Percentiles rank a stretch among this genome's conserved stretches.
Evolutionary conservation across 2,888 invertebrate genomes (phyloP).

Genomic region (Amaurobius ferox): DNA sequence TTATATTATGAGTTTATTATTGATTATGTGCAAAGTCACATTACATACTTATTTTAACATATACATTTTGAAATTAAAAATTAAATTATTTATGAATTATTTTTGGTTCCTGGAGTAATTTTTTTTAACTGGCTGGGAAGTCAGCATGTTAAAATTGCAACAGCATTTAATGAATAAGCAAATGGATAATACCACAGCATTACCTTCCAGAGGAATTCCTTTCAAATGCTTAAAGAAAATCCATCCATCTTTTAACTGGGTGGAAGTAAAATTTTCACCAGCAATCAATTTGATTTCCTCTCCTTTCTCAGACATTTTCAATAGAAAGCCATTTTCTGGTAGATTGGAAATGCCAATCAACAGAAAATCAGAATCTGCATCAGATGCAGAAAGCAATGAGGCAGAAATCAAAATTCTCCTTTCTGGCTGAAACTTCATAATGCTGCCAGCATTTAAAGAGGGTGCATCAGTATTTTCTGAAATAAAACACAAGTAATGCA

Average conservation of each 20-base stretch:
- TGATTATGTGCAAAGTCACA: no score
- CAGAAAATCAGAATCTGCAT: constrained; percentile 40
- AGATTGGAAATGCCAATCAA: constrained; percentile 6
- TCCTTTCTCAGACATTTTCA: constrained; percentile 35
- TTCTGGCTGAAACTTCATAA: constrained; percentile 20
- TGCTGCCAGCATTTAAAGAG: not conserved
- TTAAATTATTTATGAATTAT: no score
- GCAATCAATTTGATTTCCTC: constrained; percentile 17
- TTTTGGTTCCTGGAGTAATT: no score
- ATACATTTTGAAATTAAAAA: no score
- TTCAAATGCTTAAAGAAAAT: constrained; percentile 54
- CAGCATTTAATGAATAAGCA: no score
- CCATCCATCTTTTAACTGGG: constrained; percentile 47
- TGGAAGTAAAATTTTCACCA: constrained; percentile 50
- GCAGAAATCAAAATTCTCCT: constrained; percentile 25
- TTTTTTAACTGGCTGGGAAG: no score
- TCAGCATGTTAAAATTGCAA: no score
- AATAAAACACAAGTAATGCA: not conserved
- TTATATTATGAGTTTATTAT: no score
- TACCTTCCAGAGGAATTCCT: constrained; percentile 39
- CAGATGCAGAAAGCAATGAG: constrained; percentile 31
- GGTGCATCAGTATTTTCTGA: constrained; percentile 34
- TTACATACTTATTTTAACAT: not conserved
- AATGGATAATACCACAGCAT: no score
- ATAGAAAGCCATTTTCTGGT: constrained; percentile 30